These are phyloP conservation scores for Metopolophium dirhodum DNA, from an alignment of 1,140 invertebrate genomes.

Conservation along the genomic window DNA sequence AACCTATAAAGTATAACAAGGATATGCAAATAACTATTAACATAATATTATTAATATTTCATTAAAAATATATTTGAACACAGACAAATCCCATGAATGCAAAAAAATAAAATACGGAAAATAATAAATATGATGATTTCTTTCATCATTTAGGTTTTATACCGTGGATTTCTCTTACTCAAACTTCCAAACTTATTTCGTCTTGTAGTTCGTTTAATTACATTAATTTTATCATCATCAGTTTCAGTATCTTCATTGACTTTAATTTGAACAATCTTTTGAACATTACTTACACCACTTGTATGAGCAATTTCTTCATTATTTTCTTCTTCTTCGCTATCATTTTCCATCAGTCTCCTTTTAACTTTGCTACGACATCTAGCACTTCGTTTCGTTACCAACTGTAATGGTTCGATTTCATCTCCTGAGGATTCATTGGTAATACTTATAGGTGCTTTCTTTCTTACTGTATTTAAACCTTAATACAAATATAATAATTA, in stretches of 20 bases:
- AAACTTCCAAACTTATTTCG: neutral
- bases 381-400: neutral
- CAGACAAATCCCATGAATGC: neutral
- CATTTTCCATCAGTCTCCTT: neutral
- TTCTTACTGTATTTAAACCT: conserved; percentile 33
- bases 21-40: neutral
- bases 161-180: neutral
- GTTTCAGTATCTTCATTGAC: neutral
- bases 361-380: conserved; percentile 31
- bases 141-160: conserved; percentile 60
- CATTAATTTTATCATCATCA: neutral
- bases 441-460: neutral
- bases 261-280: neutral
- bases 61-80: neutral
- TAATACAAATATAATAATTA: neutral
- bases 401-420: neutral
- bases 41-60: too few relatives aligned
- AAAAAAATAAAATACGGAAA: neutral
- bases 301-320: conserved; percentile 13
- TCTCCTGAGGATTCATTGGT: neutral
- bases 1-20: neutral
- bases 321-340: conserved; percentile 31
- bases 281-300: neutral
- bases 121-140: neutral
- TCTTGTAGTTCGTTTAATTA: neutral